phyloP scores from a whole-genome alignment of 2,113 vertebrate species.

The Perca fluviatilis region DNA sequence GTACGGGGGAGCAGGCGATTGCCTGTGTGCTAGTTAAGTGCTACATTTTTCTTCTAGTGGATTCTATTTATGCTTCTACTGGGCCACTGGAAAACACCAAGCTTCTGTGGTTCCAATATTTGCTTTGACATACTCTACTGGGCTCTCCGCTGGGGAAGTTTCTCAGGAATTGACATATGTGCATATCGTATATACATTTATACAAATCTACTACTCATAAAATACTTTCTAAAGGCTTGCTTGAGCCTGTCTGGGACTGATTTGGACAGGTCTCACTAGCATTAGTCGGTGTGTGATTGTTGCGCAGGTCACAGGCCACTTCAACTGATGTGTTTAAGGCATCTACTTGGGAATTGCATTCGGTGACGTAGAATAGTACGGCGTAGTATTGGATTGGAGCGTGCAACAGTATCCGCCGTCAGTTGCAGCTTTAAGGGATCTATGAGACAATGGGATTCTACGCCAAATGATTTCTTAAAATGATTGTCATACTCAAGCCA shows the following conservation, averaged over 20 bases:
- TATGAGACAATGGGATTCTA: slow-evolving; percentile 32
- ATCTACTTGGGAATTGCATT: slow-evolving; percentile 86
- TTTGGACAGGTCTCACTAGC: slow-evolving; percentile 79
- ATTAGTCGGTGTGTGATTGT: slow-evolving; percentile 85
- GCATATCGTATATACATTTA: slow-evolving; percentile 81
- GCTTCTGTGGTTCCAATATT: slow-evolving; percentile 50
- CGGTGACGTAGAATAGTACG: slow-evolving; percentile 62
- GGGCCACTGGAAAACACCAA: slow-evolving; percentile 52
- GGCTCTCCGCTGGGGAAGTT: slow-evolving; percentile 51
- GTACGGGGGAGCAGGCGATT: slow-evolving; percentile 75
- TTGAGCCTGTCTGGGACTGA: slow-evolving; percentile 76
- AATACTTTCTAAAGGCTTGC: slow-evolving; percentile 80
- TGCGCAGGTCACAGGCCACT: slow-evolving; percentile 85
- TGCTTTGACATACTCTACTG: slow-evolving; percentile 51
- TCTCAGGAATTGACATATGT: slow-evolving; percentile 73
- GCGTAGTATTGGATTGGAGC: slow-evolving; percentile 32
- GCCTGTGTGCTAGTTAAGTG: slow-evolving; percentile 84
- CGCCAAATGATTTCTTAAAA: slow-evolving; percentile 58
- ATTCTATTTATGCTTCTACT: slow-evolving; percentile 67
- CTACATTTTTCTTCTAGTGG: slow-evolving; percentile 69
- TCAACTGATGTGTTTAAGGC: slow-evolving; percentile 85
- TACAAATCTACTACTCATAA: slow-evolving; percentile 78
- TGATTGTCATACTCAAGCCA: slow-evolving; percentile 92
- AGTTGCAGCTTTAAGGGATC: slow-evolving; percentile 28
- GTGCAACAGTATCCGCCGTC: not conserved